Evolutionary conservation across 1,140 invertebrate species (phyloP).

Genomic region (Drosophila takahashii): DNA sequence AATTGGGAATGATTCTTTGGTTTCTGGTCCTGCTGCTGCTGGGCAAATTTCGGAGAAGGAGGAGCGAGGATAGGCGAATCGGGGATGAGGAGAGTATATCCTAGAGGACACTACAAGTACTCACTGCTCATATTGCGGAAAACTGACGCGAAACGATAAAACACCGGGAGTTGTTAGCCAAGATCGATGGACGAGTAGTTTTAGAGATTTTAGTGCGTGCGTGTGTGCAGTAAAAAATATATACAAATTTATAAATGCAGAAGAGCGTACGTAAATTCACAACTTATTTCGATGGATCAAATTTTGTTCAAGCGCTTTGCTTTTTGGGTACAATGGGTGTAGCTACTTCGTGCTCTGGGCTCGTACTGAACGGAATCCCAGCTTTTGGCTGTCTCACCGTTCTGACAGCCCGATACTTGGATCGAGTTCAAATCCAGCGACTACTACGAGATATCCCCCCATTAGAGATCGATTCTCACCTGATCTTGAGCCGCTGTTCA

Average conservation of each 20-base stretch:
- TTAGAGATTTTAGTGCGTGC: slow-evolving; percentile 25
- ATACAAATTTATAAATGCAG: slow-evolving; percentile 19
- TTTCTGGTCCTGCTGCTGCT: slow-evolving; percentile 13
- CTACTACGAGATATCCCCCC: slow-evolving; percentile 22
- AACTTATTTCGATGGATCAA: slow-evolving; percentile 18
- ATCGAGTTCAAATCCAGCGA: slow-evolving; percentile 27
- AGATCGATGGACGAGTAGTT: neutral
- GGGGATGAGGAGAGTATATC: neutral
- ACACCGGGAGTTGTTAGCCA: slow-evolving; percentile 6
- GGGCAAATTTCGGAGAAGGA: neutral
- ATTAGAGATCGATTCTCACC: slow-evolving; percentile 36
- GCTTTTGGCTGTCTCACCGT: neutral
- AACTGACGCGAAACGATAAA: slow-evolving; percentile 25
- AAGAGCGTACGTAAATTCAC: slow-evolving; percentile 11
- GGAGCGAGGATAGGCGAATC: slow-evolving; percentile 11
- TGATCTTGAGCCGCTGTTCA: slow-evolving; percentile 74
- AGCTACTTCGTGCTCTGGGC: slow-evolving; percentile 10
- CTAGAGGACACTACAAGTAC: slow-evolving; percentile 39
- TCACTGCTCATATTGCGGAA: slow-evolving; percentile 79
- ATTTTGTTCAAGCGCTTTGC: slow-evolving; percentile 20
- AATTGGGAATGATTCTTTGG: neutral
- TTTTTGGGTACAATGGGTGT: slow-evolving; percentile 10
- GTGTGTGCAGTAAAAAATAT: slow-evolving; percentile 37
- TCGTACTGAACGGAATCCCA: slow-evolving; percentile 27
- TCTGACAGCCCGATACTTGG: slow-evolving; percentile 14